Evolutionary conservation across 1,140 invertebrate genomes (phyloP).

Genomic region (Aphaenogaster ashmeadi): DNA sequence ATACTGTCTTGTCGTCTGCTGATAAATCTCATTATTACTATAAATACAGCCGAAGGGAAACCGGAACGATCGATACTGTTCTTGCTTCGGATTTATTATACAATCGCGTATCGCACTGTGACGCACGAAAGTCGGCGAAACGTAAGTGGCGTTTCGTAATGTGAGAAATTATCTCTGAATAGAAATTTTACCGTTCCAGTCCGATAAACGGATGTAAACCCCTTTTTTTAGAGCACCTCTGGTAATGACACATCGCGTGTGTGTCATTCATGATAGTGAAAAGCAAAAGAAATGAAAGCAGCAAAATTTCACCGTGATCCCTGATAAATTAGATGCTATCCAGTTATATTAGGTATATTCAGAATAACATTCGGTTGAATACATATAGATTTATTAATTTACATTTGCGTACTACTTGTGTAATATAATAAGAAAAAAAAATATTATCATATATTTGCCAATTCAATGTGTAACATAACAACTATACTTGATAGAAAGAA

Average conservation of each 20-base stretch:
- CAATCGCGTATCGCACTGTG: slow-evolving; percentile 37
- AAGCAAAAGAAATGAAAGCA: neutral
- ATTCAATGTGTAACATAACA: neutral
- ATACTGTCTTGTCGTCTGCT: neutral
- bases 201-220: slow-evolving; percentile 10
- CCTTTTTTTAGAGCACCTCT: slow-evolving; percentile 18
- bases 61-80: slow-evolving; percentile 5
- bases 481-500: neutral
- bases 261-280: slow-evolving; percentile 45
- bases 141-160: slow-evolving; percentile 46
- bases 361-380: neutral
- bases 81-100: slow-evolving; percentile 30
- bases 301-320: slow-evolving; percentile 36
- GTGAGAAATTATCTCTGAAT: slow-evolving; percentile 22
- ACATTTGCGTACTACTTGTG: neutral
- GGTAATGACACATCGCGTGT: slow-evolving; percentile 60
- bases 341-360: neutral
- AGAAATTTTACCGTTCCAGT: slow-evolving; percentile 59
- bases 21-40: neutral
- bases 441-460: neutral
- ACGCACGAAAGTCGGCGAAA: slow-evolving; percentile 11
- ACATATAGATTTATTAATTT: slow-evolving; percentile 3
- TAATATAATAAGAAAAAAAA: neutral
- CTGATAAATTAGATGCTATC: neutral
- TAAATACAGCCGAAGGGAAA: neutral